These are phyloP conservation scores for Chloropsis cyanopogon DNA, from an alignment of 2,113 vertebrate genomes.

Conservation along the genomic window DNA sequence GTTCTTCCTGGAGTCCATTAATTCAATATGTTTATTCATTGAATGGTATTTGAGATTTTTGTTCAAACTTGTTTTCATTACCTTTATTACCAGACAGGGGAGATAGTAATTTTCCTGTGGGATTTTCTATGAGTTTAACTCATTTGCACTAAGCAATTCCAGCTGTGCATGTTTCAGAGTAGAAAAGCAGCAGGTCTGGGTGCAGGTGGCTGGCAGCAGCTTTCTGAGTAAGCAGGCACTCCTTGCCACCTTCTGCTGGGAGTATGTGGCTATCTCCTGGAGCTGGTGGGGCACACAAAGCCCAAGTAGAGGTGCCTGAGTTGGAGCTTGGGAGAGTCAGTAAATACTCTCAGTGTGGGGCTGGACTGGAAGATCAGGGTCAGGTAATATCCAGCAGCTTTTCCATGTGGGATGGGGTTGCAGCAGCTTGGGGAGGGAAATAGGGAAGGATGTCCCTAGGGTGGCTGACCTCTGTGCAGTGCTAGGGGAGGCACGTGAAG, in stretches of 20 bases:
- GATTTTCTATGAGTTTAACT: neutral
- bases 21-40: neutral
- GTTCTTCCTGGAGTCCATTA: neutral
- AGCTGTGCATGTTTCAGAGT: neutral
- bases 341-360: neutral
- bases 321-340: neutral
- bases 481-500: neutral
- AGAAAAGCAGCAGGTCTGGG: neutral
- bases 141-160: neutral
- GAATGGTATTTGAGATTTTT: neutral
- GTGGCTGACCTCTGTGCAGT: neutral
- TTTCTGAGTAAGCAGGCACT: rapidly evolving
- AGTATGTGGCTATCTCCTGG: neutral
- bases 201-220: neutral
- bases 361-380: neutral
- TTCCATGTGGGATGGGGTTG: neutral
- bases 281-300: neutral
- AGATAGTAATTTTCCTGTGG: neutral
- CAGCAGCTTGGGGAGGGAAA: neutral
- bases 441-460: neutral
- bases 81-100: neutral
- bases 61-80: neutral
- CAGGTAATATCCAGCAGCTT: neutral
- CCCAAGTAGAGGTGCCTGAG: neutral
- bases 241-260: neutral